Percentiles rank a stretch among this genome's conserved stretches.
phyloP scores from a whole-genome alignment of 2,797 vertebrate species.

The Acrossocheilus wenchowensis region DNA sequence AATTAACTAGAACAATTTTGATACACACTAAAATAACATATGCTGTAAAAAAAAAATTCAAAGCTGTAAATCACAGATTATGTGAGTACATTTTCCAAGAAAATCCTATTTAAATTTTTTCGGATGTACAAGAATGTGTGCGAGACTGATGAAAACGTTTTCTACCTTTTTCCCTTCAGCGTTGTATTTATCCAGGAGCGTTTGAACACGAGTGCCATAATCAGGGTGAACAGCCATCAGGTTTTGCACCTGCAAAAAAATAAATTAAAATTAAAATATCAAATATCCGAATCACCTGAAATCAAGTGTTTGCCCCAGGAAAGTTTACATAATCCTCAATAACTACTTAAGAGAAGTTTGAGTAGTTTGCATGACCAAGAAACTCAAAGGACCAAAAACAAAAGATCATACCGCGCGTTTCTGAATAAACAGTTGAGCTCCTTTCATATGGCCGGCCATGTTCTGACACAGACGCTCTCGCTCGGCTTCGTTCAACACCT shows the following conservation, averaged over 20 bases:
- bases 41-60: background rate
- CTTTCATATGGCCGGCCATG: constrained; percentile 85
- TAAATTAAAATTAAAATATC: too few species aligned
- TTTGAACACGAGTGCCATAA: constrained; percentile 84
- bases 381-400: background rate
- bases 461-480: constrained; percentile 88
- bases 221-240: constrained; percentile 85
- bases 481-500: constrained; percentile 87
- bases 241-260: constrained; percentile 83
- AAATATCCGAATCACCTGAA: background rate
- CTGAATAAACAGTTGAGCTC: constrained; percentile 92
- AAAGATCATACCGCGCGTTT: constrained; percentile 81
- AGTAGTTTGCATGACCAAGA: background rate
- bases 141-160: background rate
- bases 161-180: constrained; percentile 79
- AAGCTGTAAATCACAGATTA: background rate
- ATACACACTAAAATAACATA: background rate
- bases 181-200: constrained; percentile 83
- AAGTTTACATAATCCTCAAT: background rate
- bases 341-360: background rate
- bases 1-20: background rate
- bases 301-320: background rate
- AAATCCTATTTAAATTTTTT: background rate
- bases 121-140: background rate
- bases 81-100: background rate